phyloP scores from a whole-genome alignment of 2,797 vertebrate genomes.

The Channa striata region DNA sequence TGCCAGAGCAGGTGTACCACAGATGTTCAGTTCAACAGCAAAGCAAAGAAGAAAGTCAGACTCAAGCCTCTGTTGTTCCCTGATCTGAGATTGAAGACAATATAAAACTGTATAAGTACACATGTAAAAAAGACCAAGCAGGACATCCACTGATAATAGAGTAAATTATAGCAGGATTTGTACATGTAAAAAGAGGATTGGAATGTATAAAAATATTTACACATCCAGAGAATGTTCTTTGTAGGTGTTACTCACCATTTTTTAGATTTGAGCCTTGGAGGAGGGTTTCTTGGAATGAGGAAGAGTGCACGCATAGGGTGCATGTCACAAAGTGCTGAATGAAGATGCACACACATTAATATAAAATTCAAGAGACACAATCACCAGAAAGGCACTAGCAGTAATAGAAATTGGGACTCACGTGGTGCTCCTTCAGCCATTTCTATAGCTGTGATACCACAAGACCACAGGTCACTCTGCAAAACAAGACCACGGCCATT shows the following conservation, averaged over 20 bases:
- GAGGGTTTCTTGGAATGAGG: conserved; percentile 93
- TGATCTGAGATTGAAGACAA: conserved; percentile 26
- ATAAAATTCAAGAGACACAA: not conserved
- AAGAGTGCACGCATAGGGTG: conserved; percentile 94
- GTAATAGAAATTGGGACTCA: conserved; percentile 80
- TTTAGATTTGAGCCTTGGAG: conserved; percentile 92
- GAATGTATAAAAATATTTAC: not conserved
- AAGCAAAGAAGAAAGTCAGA: conserved; percentile 26
- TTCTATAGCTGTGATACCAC: conserved; percentile 97
- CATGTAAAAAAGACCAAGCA: not conserved
- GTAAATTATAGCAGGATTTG: conserved; percentile 8
- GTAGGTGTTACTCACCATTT: conserved; percentile 85
- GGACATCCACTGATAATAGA: conserved; percentile 24
- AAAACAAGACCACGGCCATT: conserved; percentile 55
- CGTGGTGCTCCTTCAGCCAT: conserved; percentile 99
- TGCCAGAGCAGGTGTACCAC: conserved; percentile 71
- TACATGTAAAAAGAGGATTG: not conserved
- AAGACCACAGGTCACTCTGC: conserved; percentile 98
- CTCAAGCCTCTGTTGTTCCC: conserved; percentile 37
- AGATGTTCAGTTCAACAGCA: conserved; percentile 63
- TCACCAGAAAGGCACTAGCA: not conserved
- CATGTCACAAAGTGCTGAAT: conserved; percentile 92
- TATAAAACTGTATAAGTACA: conserved; percentile 6
- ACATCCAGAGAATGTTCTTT: not conserved
- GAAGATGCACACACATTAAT: not conserved